Base-by-base conservation (phyloP, 2,797 vertebrate species). In the Meriones psammophilus region DNA sequence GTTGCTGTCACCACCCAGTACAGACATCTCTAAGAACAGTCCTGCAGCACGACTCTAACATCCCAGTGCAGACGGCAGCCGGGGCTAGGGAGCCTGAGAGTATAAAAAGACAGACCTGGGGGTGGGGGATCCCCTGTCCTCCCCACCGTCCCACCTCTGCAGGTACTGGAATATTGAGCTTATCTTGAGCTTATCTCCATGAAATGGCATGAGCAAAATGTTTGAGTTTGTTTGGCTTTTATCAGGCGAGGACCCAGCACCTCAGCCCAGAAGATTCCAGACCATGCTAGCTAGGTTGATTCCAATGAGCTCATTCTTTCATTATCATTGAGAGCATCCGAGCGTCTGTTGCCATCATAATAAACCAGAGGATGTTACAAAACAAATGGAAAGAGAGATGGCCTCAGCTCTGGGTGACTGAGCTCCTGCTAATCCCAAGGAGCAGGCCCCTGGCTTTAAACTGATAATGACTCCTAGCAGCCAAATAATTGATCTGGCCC, bases 401-500 rank as follows among this genome's bases (percentile, higher is more conserved):
- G 62, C 26, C 33, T 64, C 50, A 68, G 86, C n/a, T 18, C 79
- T 33, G 60, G 46, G 69, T 30, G 42, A 5, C 6, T 18, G 88
- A 85, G 90, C 71, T 90, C 66, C 12, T 24, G 33, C 39, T 93
- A 81, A 69, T 60, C 90, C 77, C 73, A 3, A 71, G 78, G 86
- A 83, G 87, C 42, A 89, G 62, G 54, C 26, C 60, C 66, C 42
- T 54, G 56, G 64, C 74, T 94, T 96, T 88, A 88, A 79, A 85
- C 18, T 18, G 17, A 92, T 73, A 74, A 94, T 69, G 83, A 58
- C 76, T 87, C 83, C 24, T 78, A 64, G 89, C 42, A 78, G 87
- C 94, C 95, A 96, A 95, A 94, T 95, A 92, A 98, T 96, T 84
- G 94, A 98, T 97, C 79, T 89, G 36, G 84, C 60, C 80, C 91